Evolutionary conservation across 2,797 vertebrate species (phyloP).

Genomic region (Carduelis carduelis): DNA sequence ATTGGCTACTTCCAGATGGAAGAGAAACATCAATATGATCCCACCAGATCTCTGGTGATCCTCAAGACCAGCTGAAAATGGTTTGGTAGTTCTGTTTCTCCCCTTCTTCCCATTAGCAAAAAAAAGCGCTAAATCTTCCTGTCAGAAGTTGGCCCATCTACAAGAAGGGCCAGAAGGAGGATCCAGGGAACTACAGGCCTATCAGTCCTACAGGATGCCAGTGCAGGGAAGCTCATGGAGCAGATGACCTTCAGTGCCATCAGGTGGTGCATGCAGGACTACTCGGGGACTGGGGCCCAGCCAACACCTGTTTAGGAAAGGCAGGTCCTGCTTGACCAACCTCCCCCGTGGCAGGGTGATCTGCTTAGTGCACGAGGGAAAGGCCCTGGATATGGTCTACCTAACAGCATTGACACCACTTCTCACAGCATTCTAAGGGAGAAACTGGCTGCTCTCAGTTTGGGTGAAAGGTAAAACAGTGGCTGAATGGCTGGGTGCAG

Average conservation of each 20-base stretch:
- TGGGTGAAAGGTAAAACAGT: not conserved
- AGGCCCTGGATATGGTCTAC: not conserved
- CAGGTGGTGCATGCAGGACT: not conserved
- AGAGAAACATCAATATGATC: not conserved
- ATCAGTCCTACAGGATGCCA: not conserved
- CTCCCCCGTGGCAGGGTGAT: not conserved
- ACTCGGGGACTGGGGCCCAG: not conserved
- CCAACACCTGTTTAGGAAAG: fast-evolving
- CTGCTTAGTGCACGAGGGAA: not conserved
- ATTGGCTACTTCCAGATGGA: not conserved
- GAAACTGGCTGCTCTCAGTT: not conserved
- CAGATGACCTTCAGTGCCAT: not conserved
- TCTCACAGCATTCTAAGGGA: not conserved
- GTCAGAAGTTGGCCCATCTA: not conserved
- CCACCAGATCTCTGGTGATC: not conserved
- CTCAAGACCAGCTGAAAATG: not conserved
- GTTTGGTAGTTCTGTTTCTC: not conserved
- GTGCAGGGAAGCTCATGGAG: not conserved
- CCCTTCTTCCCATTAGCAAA: not conserved
- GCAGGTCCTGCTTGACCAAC: not conserved
- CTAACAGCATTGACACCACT: not conserved
- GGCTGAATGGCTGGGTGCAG: not conserved
- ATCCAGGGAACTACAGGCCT: not conserved
- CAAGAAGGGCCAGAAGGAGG: not conserved
- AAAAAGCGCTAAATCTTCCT: not conserved